Evolutionary conservation across 2,113 vertebrate genomes (phyloP), one percentile per base, ranked within the genome.

Genomic region (Coturnix japonica): DNA sequence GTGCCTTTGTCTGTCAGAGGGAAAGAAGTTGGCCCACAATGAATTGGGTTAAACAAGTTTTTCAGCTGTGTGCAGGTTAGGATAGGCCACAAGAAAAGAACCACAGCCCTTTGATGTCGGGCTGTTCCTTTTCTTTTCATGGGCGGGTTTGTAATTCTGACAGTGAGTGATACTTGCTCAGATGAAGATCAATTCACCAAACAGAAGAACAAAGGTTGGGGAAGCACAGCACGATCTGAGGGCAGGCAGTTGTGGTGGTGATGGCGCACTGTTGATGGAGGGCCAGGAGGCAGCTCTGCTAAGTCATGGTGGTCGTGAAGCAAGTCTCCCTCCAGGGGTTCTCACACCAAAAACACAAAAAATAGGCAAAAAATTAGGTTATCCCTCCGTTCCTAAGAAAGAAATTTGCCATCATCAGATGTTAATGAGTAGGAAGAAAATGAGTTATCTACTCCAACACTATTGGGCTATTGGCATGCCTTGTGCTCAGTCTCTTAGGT

Each of bases 21-120:
- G 90, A 85, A 94, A 60, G 85, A 91, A 91, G 90, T 72, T 94
- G 92, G 78, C 54, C 66, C 46, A 54, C 25, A 74, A 84, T 87
- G 94, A 74, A 94, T 93, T 94, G 94, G 95, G 96, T 95, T 90
- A 92, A 75, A 92, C 87, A 54, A 88, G 97, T 94, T 92, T 81
- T 96, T 86, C 94, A 95, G 94, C 94, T 94, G 84, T 19, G 9
- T 47, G 91, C 64, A 64, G 79, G 93, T 97, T 94, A 91, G 84
- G 69, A 87, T 90, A 94, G 80, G 96, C 97, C 97, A 97, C 96
- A 97, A 96, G 93, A 96, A 97, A 95, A 95, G 95, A 97, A 96
- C 96, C 97, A 89, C 95, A 91, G 31, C 63, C 49, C 95, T 96
- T 97, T 97, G 95, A 93, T 97, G 88, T 95, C 81, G 59, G 74